Conservation (phyloP, 2,888 invertebrate genomes). For the Andrena haemorrhoa region DNA sequence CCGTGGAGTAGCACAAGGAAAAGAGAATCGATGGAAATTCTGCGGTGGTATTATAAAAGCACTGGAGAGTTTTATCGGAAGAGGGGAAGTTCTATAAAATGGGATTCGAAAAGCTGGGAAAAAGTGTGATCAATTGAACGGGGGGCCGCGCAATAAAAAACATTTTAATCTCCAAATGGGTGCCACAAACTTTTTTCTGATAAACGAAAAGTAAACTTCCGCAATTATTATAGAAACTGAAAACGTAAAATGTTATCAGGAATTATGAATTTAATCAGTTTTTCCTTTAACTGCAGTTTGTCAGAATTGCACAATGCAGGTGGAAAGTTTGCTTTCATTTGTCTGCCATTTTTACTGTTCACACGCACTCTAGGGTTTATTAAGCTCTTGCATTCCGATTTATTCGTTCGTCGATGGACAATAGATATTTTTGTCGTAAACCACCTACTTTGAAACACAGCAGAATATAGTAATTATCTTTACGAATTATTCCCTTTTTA, state of each 20-base stretch:
- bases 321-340: neutral
- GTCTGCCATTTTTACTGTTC: neutral
- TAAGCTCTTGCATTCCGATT: neutral
- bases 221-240: constrained; percentile 1
- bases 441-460: neutral
- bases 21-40: neutral
- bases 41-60: neutral
- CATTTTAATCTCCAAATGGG: constrained; percentile 24
- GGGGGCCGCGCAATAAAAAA: neutral
- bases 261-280: constrained; percentile 1
- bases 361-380: neutral
- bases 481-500: too few relatives aligned
- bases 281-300: neutral
- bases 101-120: constrained; percentile 4
- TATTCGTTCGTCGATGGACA: neutral
- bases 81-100: constrained; percentile 5
- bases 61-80: constrained; percentile 2
- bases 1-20: neutral
- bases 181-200: constrained; percentile 13
- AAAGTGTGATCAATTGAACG: constrained; percentile 5
- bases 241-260: neutral
- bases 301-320: neutral
- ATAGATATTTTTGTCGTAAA: neutral
- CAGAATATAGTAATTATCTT: too few relatives aligned
- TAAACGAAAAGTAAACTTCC: constrained; percentile 17